phyloP scores from a whole-genome alignment of 35 echinoderm and acorn worm genomes.

The Apostichopus californicus region DNA sequence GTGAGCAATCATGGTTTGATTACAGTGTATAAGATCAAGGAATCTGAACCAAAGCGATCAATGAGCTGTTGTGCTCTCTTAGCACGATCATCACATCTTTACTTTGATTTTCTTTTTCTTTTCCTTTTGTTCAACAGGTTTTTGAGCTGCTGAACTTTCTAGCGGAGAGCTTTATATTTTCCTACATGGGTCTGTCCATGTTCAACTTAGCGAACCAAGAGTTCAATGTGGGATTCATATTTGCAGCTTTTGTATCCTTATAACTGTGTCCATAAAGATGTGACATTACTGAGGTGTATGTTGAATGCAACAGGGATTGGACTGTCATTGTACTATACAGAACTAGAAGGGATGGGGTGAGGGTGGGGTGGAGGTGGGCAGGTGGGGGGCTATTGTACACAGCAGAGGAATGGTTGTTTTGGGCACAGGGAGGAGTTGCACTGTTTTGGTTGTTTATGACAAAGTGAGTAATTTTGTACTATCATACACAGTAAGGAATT shows the following conservation, averaged over 20 bases:
- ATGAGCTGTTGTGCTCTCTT: not conserved
- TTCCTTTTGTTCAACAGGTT: constrained; percentile 56
- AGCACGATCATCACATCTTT: not conserved
- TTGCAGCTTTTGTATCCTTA: constrained; percentile 96
- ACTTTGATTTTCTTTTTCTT: not conserved
- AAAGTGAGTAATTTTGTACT: too few relatives aligned
- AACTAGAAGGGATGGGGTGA: too few relatives aligned
- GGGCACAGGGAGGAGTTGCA: too few relatives aligned
- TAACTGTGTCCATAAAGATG: too few relatives aligned
- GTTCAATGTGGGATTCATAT: constrained; percentile 68
- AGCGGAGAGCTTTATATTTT: constrained; percentile 99
- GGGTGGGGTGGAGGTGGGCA: too few relatives aligned
- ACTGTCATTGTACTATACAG: not conserved
- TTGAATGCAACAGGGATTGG: not conserved
- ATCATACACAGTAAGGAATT: too few relatives aligned
- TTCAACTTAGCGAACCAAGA: constrained; percentile 82
- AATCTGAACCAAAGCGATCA: too few relatives aligned
- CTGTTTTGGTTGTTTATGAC: too few relatives aligned
- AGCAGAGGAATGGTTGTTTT: too few relatives aligned
- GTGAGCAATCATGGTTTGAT: not conserved
- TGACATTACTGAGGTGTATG: not conserved
- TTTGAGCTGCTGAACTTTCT: constrained; percentile 91
- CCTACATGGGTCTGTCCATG: constrained; percentile 96
- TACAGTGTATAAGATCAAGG: too few relatives aligned
- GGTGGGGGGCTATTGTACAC: too few relatives aligned